Conservation (phyloP, 2,888 invertebrate species). For the Xestia rhomboidea region DNA sequence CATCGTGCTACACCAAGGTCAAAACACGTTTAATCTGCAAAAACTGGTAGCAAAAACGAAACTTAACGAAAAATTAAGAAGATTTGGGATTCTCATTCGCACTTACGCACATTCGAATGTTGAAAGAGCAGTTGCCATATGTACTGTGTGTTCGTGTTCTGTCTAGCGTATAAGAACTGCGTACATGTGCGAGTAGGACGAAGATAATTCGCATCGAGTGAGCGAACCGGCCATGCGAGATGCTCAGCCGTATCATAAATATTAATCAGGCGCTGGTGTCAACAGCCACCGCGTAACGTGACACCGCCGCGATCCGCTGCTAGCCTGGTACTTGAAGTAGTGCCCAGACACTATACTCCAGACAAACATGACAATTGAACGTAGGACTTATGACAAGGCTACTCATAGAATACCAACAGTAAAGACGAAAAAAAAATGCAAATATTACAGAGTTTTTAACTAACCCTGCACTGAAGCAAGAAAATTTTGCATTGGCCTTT, state of each 20-base stretch:
- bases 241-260: conserved; percentile 91
- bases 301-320: conserved; percentile 88
- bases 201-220: conserved; percentile 86
- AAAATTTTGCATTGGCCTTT: conserved; percentile 28
- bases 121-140: conserved; percentile 83
- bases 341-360: conserved; percentile 79
- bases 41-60: conserved; percentile 78
- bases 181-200: conserved; percentile 81
- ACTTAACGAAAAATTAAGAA: conserved; percentile 82
- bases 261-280: conserved; percentile 91
- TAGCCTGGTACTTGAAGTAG: conserved; percentile 85
- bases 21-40: conserved; percentile 70
- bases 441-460: conserved; percentile 24
- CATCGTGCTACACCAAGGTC: conserved; percentile 68
- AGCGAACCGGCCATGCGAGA: conserved; percentile 90
- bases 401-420: conserved; percentile 54
- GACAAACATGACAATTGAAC: conserved; percentile 71
- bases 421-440: conserved; percentile 20
- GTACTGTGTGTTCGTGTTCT: conserved; percentile 78
- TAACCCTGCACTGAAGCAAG: conserved; percentile 7
- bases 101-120: conserved; percentile 87
- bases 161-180: conserved; percentile 69
- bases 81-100: conserved; percentile 89
- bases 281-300: conserved; percentile 91
- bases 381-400: conserved; percentile 64